Evolutionary conservation across 1,140 invertebrate genomes (phyloP), one percentile per base, ranked within the genome.

Genomic region (Drosophila setifemur): DNA sequence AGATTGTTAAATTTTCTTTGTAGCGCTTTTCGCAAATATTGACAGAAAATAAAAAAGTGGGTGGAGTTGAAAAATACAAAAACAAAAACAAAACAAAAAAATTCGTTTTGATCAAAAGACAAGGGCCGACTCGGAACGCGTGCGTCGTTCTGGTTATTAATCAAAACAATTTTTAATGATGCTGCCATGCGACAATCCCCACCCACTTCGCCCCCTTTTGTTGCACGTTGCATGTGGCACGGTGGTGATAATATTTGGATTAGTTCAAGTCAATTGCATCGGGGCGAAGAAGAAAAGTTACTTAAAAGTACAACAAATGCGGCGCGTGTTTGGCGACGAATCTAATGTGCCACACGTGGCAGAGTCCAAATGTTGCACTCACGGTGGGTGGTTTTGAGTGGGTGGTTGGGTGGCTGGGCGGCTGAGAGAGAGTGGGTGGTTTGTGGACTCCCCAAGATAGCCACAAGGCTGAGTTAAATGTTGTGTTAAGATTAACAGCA

Each of bases 221-320:
- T 64, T 77, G 52, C 67, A 53, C 55, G 53, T 76, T 73, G 77
- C 72, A 81, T 29, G 53, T 76, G 69, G 77, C 72, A 81, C 33
- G 78, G 48, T 31, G 63, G 82, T 76, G 81, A 86, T 86, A 86
- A 86, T 86, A 81, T 86, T 86, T 86, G 81, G 81, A 86, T 86
- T 86, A 86, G 81, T 86, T 86, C 81, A 86, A 86, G 82, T 86
- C 81, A 86, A 86, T 86, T 86, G 81, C 81, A 85, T 85, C 72
- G 83, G 49, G 43, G 66, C 60, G 35, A 63, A 48, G 45, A 37
- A 25, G 40, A 12, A 31, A 11, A 42, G 44, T 21, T 49, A 23
- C 45, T 11, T 18, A 33, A 64, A 33, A 61, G 57, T 40, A 61
- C 57, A 58, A 43, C 57, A 58, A 61, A 61, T 61, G 72, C 42